Evolutionary conservation across 2,888 invertebrate species (phyloP), one percentile per base, ranked within the genome.

Genomic region (Prionchulus punctatus): DNA sequence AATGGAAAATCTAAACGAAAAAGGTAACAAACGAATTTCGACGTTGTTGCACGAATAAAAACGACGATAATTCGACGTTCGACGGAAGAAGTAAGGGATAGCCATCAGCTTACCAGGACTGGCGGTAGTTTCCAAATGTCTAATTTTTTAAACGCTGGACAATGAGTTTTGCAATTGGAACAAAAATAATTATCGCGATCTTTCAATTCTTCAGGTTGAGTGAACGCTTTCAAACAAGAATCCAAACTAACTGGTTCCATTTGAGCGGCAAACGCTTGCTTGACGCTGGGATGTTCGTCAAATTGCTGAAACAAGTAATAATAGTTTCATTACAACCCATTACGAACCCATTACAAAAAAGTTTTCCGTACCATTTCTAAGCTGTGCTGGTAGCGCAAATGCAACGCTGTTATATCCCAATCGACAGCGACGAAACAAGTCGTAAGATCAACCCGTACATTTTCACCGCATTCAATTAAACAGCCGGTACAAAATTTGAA

Each of bases 321-420:
- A 45, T 12, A 36, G 18, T 36, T 36, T 36, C 18, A 36, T 36
- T 12, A 36, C 12, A 36, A 45, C 15, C 7, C n/a, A 45, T 45
- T 18, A 45, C 7, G 7, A 45, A 12, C 7, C 15, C 23, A 23
- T 21, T 7, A 23, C 15, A 45, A 36, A 36, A 12, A 36, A 36
- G 36, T 12, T 36, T 12, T 12, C 7, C 18, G 36, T 18, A 81
- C 84, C 75, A 79, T 78, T 72, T 86, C 86, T 64, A 82, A 74
- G 1, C 83, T 81, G 65, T 81, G 79, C 74, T 86, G 85, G 75
- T 87, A 90, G 43, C 89, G 79, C 64, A 91, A 79, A 75, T 91
- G 90, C 64, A 90, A 77, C 49, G 90, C 89, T 0, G 89, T 89
- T 59, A 88, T 88, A 73, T 91, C 89, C 90, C 91, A 91, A 77